phyloP scores from a whole-genome alignment of 2,113 vertebrate species.

The Dascyllus trimaculatus region DNA sequence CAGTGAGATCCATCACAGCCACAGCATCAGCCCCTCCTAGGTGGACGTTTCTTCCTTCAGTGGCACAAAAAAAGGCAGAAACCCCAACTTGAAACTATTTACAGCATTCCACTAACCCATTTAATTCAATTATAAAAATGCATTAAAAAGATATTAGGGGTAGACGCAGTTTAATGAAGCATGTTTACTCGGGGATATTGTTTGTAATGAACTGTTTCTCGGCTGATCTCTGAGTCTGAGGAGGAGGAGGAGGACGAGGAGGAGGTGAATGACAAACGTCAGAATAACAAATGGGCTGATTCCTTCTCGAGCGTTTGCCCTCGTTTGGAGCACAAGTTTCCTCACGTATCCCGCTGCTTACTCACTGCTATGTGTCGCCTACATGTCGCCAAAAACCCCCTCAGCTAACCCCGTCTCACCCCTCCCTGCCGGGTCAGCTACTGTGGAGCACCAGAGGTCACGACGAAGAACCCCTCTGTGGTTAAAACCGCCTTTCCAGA shows the following conservation, averaged over 20 bases:
- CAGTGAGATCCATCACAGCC: constrained; percentile 54
- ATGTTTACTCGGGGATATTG: constrained; percentile 88
- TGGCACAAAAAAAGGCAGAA: constrained; percentile 34
- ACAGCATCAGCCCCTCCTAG: constrained; percentile 62
- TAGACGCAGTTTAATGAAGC: constrained; percentile 87
- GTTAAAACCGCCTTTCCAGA: too few relatives aligned
- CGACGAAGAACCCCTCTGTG: too few relatives aligned
- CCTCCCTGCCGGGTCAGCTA: background rate
- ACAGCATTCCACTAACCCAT: constrained; percentile 84
- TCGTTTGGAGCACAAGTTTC: background rate
- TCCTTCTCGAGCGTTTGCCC: background rate
- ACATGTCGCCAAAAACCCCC: background rate
- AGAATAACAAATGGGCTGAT: constrained; percentile 27
- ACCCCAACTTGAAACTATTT: constrained; percentile 80
- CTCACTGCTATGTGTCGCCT: background rate
- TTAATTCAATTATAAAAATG: constrained; percentile 90
- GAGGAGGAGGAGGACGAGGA: constrained; percentile 23
- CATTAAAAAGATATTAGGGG: constrained; percentile 90
- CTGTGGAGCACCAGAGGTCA: background rate
- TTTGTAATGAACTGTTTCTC: constrained; percentile 87
- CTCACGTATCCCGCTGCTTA: background rate
- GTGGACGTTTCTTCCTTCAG: constrained; percentile 60
- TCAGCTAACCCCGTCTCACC: background rate
- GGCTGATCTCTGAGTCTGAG: constrained; percentile 74
- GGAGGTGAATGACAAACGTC: constrained; percentile 61